Base-by-base conservation (phyloP, 2,888 invertebrate genomes). In the Cheilosia grossa region DNA sequence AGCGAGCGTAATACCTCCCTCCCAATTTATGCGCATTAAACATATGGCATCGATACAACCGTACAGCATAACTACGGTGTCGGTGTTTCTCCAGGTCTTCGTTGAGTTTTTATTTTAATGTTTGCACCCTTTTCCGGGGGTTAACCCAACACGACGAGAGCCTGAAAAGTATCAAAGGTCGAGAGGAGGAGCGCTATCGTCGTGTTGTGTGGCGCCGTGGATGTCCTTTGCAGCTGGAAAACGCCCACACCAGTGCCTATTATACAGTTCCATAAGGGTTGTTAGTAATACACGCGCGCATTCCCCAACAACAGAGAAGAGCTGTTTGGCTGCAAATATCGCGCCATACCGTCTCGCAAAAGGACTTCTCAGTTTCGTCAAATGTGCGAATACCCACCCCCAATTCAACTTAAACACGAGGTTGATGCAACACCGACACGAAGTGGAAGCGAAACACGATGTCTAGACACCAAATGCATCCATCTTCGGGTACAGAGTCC, bases 1-100 rank as follows among this genome's bases (percentile, higher is more conserved):
- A 72, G 80, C 67, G 27, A 77, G 77, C 81, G 85, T 81, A 85
- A 85, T 85, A 81, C 81, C 85, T 85, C 81, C 85, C 85, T 85
- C 81, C 75, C 53, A 72, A 85, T 81, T 85, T 85, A 81, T 85
- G 85, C 85, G 85, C 85, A 85, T 49, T 81, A 77, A 80, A 63
- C 85, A 85, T 85, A 81, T 72, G 81, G 42, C 75, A 81, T 70
- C 51, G 74, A 75, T 70, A 70, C 59, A 74, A 79, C 61, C 42
- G 63, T 58, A 63, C 73, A 83, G 27, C 73, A 74, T 75, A 80
- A 67, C 75, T 27, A 30, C 30, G 24, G 49, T 63, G 51, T 51
- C 81, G 58, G 42, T 66, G 58, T 63, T 83, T 81, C 85, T 61
- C 81, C 85, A 80, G 49, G 64, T 54, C 27, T 64, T 61, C 24